These are phyloP conservation scores for Pygmarrhopalites habei DNA, from an alignment of 1,140 invertebrate genomes.

Conservation along the genomic window DNA sequence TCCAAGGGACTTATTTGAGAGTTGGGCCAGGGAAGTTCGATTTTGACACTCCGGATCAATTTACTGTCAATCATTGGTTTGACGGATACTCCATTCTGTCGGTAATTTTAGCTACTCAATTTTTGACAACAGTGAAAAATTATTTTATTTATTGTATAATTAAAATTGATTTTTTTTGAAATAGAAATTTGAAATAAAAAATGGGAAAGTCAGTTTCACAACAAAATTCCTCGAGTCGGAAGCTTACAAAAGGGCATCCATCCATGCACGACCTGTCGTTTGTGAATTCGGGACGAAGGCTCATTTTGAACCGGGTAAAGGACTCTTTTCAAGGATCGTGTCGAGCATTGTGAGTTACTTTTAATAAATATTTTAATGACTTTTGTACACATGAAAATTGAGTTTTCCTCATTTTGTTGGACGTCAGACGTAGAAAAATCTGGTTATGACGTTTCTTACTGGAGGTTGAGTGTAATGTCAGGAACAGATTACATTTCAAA, in stretches of 20 bases:
- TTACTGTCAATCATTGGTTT: slow-evolving; percentile 34
- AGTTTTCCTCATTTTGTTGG: too few species aligned
- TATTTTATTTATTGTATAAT: too few species aligned
- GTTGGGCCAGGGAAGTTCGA: slow-evolving; percentile 35
- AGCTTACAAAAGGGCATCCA: slow-evolving; percentile 44
- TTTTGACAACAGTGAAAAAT: too few species aligned
- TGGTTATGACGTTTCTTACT: too few species aligned
- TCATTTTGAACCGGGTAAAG: slow-evolving; percentile 44
- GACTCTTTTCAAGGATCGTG: slow-evolving; percentile 43
- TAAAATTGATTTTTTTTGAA: too few species aligned
- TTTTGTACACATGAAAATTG: background rate
- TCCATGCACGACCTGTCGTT: slow-evolving; percentile 40
- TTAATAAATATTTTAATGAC: slow-evolving; percentile 5
- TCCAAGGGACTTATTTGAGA: slow-evolving; percentile 21
- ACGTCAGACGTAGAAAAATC: too few species aligned
- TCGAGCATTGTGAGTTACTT: slow-evolving; percentile 34
- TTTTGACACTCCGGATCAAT: slow-evolving; percentile 35
- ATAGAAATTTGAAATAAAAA: slow-evolving; percentile 44
- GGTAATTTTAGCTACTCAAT: too few species aligned
- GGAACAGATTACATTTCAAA: too few species aligned
- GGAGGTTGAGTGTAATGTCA: too few species aligned
- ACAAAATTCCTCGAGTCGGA: slow-evolving; percentile 44
- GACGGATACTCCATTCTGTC: slow-evolving; percentile 40
- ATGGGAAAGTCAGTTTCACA: slow-evolving; percentile 41
- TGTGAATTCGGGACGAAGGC: slow-evolving; percentile 47